Percentiles rank a stretch among this genome's conserved stretches.
Evolutionary conservation across 2,113 vertebrate genomes (phyloP).

Genomic region (Nettapus auritus): DNA sequence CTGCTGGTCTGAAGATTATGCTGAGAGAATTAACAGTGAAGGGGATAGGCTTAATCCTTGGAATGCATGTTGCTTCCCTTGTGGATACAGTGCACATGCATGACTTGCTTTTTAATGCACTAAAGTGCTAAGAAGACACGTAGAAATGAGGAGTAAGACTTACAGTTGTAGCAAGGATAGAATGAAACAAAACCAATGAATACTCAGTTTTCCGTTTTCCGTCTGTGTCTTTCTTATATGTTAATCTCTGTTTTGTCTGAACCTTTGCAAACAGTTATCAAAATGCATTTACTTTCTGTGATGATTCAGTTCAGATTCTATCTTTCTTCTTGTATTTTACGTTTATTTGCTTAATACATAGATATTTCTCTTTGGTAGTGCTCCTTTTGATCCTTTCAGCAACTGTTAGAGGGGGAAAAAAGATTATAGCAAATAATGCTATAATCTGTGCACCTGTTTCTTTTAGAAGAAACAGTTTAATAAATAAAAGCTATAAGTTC

Average conservation of each 20-base stretch:
- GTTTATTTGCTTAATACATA: neutral
- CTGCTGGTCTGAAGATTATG: neutral
- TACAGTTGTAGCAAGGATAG: neutral
- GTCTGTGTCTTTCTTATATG: neutral
- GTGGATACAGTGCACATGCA: neutral
- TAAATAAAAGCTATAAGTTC: neutral
- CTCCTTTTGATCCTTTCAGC: neutral
- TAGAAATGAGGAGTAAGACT: neutral
- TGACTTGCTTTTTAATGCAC: neutral
- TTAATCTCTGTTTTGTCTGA: neutral
- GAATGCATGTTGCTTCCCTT: rapidly evolving
- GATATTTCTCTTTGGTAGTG: neutral
- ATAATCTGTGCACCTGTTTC: rapidly evolving
- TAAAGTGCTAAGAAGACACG: neutral
- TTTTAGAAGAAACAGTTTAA: neutral
- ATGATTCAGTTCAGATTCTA: neutral
- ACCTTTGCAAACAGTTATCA: neutral
- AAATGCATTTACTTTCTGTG: neutral
- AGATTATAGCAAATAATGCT: neutral
- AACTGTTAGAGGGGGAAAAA: neutral
- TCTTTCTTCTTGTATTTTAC: neutral
- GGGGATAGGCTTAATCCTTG: neutral
- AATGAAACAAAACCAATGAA: neutral
- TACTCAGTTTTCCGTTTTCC: neutral
- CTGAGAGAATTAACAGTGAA: neutral